Conservation (phyloP, 2,113 vertebrate species). For the Sterna hirundo region DNA sequence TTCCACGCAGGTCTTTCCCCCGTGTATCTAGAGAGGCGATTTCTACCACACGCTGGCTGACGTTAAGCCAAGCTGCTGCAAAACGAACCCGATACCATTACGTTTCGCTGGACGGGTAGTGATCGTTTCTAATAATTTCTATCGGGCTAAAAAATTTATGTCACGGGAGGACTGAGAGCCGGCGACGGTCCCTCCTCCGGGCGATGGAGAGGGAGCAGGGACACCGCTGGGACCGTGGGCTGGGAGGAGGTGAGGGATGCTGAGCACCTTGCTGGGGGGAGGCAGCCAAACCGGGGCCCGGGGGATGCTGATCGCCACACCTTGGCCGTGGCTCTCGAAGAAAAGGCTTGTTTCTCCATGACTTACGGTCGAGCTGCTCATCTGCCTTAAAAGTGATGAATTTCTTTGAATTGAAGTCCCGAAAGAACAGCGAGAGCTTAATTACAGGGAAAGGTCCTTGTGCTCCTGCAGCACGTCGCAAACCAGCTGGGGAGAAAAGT, state of each 20-base stretch:
- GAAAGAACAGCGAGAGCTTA: background rate
- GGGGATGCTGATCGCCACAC: background rate
- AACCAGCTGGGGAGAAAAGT: background rate
- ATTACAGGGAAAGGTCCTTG: background rate
- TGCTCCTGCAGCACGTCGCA: background rate
- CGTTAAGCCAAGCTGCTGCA: background rate
- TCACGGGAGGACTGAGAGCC: background rate
- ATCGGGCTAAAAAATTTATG: background rate
- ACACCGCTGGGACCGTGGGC: background rate
- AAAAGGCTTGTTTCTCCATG: background rate
- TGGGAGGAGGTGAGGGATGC: background rate
- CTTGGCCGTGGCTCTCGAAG: accelerated
- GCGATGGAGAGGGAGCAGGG: background rate
- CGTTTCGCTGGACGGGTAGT: background rate
- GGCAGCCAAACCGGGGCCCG: background rate
- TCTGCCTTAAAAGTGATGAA: background rate
- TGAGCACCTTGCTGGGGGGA: background rate
- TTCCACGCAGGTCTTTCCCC: background rate
- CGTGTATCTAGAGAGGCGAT: background rate
- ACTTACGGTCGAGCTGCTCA: background rate
- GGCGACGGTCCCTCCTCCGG: accelerated
- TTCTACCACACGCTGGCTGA: background rate
- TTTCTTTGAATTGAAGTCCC: background rate
- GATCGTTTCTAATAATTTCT: background rate
- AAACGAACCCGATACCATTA: background rate